phyloP scores from a whole-genome alignment of 2,113 vertebrate species.

The Mus pahari region DNA sequence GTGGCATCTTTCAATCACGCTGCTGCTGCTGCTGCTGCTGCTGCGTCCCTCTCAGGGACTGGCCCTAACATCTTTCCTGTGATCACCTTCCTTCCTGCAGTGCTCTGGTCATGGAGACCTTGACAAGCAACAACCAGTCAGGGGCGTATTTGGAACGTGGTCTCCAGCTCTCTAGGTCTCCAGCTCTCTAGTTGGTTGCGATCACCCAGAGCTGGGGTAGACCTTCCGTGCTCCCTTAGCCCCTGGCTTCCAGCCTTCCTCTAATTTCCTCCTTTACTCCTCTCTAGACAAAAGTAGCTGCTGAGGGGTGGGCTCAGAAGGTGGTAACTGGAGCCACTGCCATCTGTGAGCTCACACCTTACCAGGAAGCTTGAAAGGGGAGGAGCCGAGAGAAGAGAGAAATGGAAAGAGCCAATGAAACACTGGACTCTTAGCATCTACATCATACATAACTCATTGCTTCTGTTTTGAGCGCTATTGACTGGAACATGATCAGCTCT shows the following conservation, averaged over 20 bases:
- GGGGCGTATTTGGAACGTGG: not conserved
- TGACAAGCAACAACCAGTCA: not conserved
- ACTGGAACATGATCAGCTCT: not conserved
- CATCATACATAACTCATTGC: not conserved
- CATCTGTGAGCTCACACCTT: not conserved
- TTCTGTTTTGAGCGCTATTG: not conserved
- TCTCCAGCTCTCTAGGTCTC: not conserved
- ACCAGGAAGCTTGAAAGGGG: not conserved
- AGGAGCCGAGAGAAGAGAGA: not conserved
- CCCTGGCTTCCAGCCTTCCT: not conserved
- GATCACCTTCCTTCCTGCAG: not conserved
- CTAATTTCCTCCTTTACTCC: not conserved
- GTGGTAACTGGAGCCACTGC: slow-evolving; percentile 38
- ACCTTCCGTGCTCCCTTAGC: not conserved
- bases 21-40: rapidly evolving
- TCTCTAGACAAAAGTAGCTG: slow-evolving; percentile 59
- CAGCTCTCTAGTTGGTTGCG: not conserved
- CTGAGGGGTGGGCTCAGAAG: not conserved
- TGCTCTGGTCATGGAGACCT: not conserved
- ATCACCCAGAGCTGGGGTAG: no score
- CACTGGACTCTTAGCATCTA: not conserved
- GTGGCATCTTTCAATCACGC: slow-evolving; percentile 83
- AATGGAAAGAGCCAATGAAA: not conserved
- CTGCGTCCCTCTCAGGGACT: not conserved
- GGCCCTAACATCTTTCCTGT: not conserved